Evolutionary conservation across 2,797 vertebrate genomes (phyloP).

Genomic region (Petrocephalus sullivani): DNA sequence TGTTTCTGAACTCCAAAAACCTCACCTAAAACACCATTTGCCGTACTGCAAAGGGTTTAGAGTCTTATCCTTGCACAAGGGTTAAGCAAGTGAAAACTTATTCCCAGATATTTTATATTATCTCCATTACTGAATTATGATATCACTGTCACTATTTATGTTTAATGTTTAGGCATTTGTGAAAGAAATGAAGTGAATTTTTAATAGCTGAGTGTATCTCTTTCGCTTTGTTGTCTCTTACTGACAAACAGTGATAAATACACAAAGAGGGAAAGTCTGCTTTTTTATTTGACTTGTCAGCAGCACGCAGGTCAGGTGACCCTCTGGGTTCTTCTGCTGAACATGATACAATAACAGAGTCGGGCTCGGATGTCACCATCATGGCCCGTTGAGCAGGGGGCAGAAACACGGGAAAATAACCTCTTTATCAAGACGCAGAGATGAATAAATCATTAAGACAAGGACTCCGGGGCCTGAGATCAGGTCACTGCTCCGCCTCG

Average conservation of each 20-base stretch:
- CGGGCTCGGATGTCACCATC: not conserved
- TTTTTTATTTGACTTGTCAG: slow-evolving; percentile 6
- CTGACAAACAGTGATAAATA: not conserved
- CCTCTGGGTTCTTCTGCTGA: not conserved
- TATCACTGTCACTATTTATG: not conserved
- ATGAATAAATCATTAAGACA: slow-evolving; percentile 54
- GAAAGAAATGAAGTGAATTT: not conserved
- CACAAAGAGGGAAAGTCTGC: not conserved
- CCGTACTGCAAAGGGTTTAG: too few species aligned
- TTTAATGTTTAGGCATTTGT: not conserved
- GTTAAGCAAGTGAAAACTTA: not conserved
- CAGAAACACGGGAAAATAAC: slow-evolving; percentile 16
- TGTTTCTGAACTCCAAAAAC: too few species aligned
- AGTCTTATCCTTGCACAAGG: too few species aligned
- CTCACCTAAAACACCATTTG: too few species aligned
- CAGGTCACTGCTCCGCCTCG: slow-evolving; percentile 44
- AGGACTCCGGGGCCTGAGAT: slow-evolving; percentile 50
- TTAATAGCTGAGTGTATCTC: not conserved
- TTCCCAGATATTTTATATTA: not conserved
- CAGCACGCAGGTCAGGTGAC: not conserved
- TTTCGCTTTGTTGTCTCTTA: not conserved
- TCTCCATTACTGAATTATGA: not conserved
- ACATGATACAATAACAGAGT: not conserved
- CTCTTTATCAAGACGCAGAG: slow-evolving; percentile 33
- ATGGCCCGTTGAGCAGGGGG: not conserved